Evolutionary conservation across 2,113 vertebrate species (phyloP).

Genomic region (Pedetes capensis): DNA sequence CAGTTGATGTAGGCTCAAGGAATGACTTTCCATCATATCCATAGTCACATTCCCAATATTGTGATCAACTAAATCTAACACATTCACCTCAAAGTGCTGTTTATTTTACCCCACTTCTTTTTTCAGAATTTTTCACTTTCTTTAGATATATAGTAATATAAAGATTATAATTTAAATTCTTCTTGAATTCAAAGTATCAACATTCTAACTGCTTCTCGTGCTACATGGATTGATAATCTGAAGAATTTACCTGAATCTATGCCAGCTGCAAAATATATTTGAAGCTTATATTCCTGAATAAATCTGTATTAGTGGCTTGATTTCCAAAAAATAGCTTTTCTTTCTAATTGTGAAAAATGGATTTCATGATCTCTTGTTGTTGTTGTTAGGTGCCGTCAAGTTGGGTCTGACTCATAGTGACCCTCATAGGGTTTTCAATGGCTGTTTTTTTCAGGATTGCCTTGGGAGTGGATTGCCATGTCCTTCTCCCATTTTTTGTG

Average conservation of each 20-base stretch:
- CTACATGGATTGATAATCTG: neutral
- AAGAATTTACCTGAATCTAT: neutral
- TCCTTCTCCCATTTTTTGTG: too few relatives aligned
- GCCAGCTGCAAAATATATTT: neutral
- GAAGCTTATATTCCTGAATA: neutral
- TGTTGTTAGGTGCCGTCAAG: too few relatives aligned
- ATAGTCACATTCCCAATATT: neutral
- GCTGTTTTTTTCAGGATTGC: too few relatives aligned
- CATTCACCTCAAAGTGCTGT: neutral
- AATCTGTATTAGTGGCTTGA: neutral
- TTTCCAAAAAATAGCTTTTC: neutral
- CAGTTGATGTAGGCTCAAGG: neutral
- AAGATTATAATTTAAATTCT: neutral
- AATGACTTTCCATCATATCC: neutral
- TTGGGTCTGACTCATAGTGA: too few relatives aligned
- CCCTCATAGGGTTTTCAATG: too few relatives aligned
- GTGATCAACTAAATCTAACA: neutral
- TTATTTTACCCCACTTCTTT: neutral
- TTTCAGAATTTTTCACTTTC: neutral
- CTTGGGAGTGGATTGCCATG: too few relatives aligned
- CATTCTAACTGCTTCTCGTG: neutral
- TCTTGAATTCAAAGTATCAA: neutral
- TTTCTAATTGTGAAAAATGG: slow-evolving; percentile 9
- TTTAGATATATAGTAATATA: neutral
- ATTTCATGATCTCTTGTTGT: neutral